Evolutionary conservation across 2,797 vertebrate species (phyloP).

Genomic region (Karalla daura): DNA sequence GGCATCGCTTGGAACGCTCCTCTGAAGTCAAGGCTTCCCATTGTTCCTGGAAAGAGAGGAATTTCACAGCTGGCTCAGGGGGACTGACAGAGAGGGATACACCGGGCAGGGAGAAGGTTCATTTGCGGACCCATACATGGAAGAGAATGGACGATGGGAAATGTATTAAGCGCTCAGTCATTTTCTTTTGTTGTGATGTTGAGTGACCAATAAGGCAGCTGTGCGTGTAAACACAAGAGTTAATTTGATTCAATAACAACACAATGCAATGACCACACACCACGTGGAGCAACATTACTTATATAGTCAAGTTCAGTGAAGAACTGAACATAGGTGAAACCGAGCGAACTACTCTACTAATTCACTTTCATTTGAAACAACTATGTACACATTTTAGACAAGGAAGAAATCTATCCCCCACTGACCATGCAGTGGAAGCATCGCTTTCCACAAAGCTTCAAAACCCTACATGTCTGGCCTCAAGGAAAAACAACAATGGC

Average conservation of each 20-base stretch:
- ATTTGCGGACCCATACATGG: slow-evolving; percentile 39
- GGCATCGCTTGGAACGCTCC: slow-evolving; percentile 53
- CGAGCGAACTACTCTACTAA: no score
- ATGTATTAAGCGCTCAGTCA: neutral
- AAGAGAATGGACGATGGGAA: slow-evolving; percentile 23
- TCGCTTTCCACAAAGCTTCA: no score
- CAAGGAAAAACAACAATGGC: no score
- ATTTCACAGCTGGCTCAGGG: slow-evolving; percentile 65
- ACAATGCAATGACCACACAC: no score
- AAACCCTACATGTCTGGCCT: no score
- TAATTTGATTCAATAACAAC: neutral
- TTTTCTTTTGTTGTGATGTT: neutral
- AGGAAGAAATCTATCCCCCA: no score
- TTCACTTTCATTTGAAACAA: no score
- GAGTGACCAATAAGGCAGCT: neutral
- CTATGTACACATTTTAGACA: no score
- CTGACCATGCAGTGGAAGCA: no score
- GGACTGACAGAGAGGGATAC: slow-evolving; percentile 45
- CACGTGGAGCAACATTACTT: no score
- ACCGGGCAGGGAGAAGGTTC: slow-evolving; percentile 6
- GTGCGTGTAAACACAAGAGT: neutral
- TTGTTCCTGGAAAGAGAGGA: slow-evolving; percentile 75
- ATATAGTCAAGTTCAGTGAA: no score
- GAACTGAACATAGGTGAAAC: no score
- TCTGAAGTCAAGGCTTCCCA: slow-evolving; percentile 74